These are phyloP conservation scores for Epirrhoe alternata DNA, from an alignment of 2,888 invertebrate genomes.

Conservation along the genomic window DNA sequence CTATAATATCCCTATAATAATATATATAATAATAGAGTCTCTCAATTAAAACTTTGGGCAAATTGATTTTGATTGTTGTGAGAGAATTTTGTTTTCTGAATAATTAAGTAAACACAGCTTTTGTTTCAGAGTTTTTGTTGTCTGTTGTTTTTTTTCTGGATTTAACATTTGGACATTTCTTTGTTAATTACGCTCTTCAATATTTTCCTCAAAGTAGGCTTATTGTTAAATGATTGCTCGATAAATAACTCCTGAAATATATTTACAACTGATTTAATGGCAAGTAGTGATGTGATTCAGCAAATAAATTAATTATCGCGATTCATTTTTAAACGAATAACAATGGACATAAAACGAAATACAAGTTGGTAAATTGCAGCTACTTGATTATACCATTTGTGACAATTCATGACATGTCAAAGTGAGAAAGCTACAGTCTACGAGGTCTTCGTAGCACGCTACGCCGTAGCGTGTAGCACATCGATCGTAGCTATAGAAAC, in stretches of 20 bases:
- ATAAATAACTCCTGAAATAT: too few species aligned
- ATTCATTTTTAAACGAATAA: background rate
- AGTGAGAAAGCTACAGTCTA: constrained; percentile 3
- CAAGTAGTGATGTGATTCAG: too few species aligned
- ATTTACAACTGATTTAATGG: too few species aligned
- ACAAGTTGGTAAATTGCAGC: too few species aligned
- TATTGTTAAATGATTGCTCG: too few species aligned
- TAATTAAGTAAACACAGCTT: background rate
- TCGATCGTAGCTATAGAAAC: constrained; percentile 13
- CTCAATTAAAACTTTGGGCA: constrained; percentile 54
- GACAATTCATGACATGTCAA: background rate
- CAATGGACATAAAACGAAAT: background rate
- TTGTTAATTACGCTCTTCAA: background rate
- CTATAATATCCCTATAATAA: too few species aligned
- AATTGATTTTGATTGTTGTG: constrained; percentile 42
- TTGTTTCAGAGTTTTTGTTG: constrained; percentile 1
- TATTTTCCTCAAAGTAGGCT: too few species aligned
- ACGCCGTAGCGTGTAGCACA: constrained; percentile 18
- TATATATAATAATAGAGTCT: too few species aligned
- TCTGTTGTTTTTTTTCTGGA: background rate
- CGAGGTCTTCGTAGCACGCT: constrained; percentile 8
- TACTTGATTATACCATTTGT: background rate
- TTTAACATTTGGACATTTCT: background rate
- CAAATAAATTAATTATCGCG: too few species aligned
- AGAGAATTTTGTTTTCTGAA: constrained; percentile 14